Percentiles rank a stretch among this genome's conserved stretches.
Evolutionary conservation across 1,140 invertebrate species (phyloP).

Genomic region (Zaprionus vittiger): DNA sequence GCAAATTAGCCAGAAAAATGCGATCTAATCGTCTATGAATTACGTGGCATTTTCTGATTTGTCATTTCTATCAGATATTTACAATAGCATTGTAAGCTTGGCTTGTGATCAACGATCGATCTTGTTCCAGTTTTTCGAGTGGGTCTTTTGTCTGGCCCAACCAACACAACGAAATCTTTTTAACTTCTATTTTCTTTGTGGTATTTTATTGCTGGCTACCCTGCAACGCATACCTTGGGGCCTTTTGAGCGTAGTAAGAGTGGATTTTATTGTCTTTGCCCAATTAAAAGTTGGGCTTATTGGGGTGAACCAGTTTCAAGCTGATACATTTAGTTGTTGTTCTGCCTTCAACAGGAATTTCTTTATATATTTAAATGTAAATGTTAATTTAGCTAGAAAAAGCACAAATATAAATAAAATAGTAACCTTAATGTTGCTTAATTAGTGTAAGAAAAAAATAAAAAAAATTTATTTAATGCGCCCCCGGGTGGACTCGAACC

Average conservation of each 20-base stretch:
- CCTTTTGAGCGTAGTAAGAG: slow-evolving; percentile 41
- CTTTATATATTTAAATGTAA: neutral
- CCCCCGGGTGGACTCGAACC: slow-evolving; percentile 92
- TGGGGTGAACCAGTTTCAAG: slow-evolving; percentile 9
- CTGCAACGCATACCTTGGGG: slow-evolving; percentile 46
- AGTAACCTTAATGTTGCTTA: neutral
- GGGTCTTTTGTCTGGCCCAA: slow-evolving; percentile 47
- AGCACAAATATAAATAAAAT: neutral
- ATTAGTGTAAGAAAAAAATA: neutral
- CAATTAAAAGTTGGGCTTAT: slow-evolving; percentile 39
- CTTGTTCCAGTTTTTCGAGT: slow-evolving; percentile 64
- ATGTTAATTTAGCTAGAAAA: neutral
- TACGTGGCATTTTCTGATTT: slow-evolving; percentile 5
- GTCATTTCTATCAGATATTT: slow-evolving; percentile 10
- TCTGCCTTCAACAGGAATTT: neutral
- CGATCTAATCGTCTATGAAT: neutral
- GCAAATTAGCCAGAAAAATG: slow-evolving; percentile 48
- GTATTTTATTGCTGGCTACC: slow-evolving; percentile 25
- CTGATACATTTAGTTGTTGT: neutral
- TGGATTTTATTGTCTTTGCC: slow-evolving; percentile 51
- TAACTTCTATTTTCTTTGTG: slow-evolving; percentile 1
- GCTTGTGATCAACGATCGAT: slow-evolving; percentile 58
- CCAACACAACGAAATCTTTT: slow-evolving; percentile 40
- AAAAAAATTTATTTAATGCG: slow-evolving; percentile 47
- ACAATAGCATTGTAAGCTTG: slow-evolving; percentile 13